Evolutionary conservation across 2,797 vertebrate genomes (phyloP).

Genomic region (Apogon hyalosoma): DNA sequence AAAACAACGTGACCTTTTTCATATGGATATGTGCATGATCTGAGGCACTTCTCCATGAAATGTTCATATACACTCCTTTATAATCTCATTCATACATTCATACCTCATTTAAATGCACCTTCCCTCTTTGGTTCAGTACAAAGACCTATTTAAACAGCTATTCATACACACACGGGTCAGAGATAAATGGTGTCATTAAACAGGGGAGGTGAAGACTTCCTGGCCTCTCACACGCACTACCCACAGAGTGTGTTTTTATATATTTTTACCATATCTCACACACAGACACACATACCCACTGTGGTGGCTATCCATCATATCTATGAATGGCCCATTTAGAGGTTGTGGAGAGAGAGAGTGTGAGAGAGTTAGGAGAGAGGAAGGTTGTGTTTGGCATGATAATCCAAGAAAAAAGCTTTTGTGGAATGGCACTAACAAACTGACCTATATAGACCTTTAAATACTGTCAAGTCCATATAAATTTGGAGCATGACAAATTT

Average conservation of each 20-base stretch:
- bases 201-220: conserved; percentile 51
- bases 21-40: no score
- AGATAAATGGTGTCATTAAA: conserved; percentile 73
- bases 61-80: background rate
- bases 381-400: conserved; percentile 27
- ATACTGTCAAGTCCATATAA: no score
- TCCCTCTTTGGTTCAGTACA: conserved; percentile 50
- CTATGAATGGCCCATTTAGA: conserved; percentile 64
- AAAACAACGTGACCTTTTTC: no score
- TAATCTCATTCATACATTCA: conserved; percentile 26
- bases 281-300: conserved; percentile 33
- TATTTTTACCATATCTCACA: conserved; percentile 21
- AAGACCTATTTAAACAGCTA: conserved; percentile 35
- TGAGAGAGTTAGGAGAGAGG: conserved; percentile 2
- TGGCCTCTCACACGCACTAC: conserved; percentile 37
- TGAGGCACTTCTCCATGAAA: no score
- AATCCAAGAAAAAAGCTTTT: conserved; percentile 11
- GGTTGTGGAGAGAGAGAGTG: conserved; percentile 40
- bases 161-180: conserved; percentile 33
- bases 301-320: conserved; percentile 52
- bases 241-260: conserved; percentile 40
- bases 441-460: no score
- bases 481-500: no score
- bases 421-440: background rate
- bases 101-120: conserved; percentile 33